These are phyloP conservation scores for Zalophus californianus DNA, from an alignment of 2,797 vertebrate species.

Conservation along the genomic window DNA sequence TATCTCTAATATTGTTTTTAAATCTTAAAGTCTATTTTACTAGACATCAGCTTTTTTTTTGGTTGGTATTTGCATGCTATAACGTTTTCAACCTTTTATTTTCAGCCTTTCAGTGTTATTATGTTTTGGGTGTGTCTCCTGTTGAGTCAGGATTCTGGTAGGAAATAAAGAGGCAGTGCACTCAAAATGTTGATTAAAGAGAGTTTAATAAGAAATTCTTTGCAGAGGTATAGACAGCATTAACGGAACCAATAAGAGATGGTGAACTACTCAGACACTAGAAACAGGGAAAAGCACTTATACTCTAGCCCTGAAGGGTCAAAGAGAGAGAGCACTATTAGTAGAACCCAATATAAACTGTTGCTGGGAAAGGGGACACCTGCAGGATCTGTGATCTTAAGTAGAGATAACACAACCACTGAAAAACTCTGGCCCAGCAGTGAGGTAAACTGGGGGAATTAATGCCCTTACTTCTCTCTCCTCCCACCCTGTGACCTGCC, in stretches of 20 bases:
- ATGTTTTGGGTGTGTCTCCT: not conserved
- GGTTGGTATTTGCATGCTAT: not conserved
- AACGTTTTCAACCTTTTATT: slow-evolving; percentile 4
- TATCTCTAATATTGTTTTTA: not conserved
- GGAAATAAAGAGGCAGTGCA: not conserved
- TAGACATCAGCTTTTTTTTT: not conserved
- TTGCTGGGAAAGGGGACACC: not conserved
- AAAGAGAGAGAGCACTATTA: not conserved
- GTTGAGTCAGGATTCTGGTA: not conserved
- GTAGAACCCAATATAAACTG: not conserved
- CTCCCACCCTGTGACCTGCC: not conserved
- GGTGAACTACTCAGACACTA: not conserved
- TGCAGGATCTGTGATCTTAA: not conserved
- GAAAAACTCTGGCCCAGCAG: not conserved
- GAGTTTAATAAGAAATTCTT: slow-evolving; percentile 10
- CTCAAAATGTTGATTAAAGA: not conserved
- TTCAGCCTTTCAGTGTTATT: not conserved
- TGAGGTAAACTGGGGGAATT: not conserved
- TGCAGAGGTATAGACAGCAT: not conserved
- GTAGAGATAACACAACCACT: not conserved
- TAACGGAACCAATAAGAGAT: not conserved
- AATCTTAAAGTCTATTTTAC: slow-evolving; percentile 1
- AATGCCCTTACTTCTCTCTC: not conserved
- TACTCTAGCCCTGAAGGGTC: not conserved
- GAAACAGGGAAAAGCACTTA: not conserved